Evolutionary conservation across 2,797 vertebrate genomes (phyloP), one percentile per base, ranked within the genome.

Genomic region (Leptodactylus fallax): DNA sequence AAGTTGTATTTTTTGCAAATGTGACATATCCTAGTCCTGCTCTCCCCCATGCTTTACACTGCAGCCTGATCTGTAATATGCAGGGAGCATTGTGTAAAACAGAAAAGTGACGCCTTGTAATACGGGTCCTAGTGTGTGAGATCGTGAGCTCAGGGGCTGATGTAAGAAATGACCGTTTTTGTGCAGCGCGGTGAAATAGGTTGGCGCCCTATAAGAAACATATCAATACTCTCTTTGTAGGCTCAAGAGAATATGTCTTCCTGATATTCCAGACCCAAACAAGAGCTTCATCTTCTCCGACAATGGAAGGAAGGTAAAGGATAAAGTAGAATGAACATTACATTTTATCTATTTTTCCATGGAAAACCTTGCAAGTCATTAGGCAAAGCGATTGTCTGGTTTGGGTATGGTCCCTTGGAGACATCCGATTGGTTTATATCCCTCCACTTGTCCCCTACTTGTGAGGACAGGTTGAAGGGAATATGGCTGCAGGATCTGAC

Each of bases 221-320:
- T 86, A 19, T 21, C 11, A 71, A 45, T 67, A 0, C 88, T 9
- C 45, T 76, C 19, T 84, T 91, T 83, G 36, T 63, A 96, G 95
- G 91, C 36, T 95, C 74, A 93, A 92, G 51, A 92, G 94, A 5
- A 92, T 79, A 0, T 95, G 93, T 82, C 95, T 91, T 53, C 94
- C 95, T 72, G 86, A 92, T 79, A 93, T 95, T 87, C 95, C 95
- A 19, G 93, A 92, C 85, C 95, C 95, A 47, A 93, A 90, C 17
- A 93, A 93, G 69, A 95, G 94, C 90, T 91, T 91, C 80, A 92
- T 94, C 17, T 86, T 95, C n/a, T 93, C 94, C 16, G 87, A 93
- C 47, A 84, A 92, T 78, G 93, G 92, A 16, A 89, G 89, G 83
- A 94, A 94, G 92, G 94, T 94, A 92, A 77, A 58, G 25, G 4